A percentile compares a stretch with the other conserved stretches of the same genome.
Conservation (phyloP, 2,797 vertebrate species). For the Pseudocheirus occidentalis region DNA sequence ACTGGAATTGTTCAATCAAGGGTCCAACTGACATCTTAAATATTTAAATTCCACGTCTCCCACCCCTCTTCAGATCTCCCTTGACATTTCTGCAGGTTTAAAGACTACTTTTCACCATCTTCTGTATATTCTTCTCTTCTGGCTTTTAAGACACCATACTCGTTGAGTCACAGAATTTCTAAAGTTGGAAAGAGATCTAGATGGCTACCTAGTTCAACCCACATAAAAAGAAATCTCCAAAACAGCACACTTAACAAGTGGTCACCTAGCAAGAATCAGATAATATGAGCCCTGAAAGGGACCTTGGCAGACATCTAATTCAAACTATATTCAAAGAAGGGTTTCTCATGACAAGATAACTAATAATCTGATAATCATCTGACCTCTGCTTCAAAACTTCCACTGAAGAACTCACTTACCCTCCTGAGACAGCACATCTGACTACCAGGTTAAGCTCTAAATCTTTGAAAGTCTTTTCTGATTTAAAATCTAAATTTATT, state of each 20-base stretch:
- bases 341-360: too few relatives aligned
- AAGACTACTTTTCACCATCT: not conserved
- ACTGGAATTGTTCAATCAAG: not conserved
- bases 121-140: not conserved
- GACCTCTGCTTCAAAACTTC: too few relatives aligned
- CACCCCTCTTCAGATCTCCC: not conserved
- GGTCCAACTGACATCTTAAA: not conserved
- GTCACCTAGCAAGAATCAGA: too few relatives aligned
- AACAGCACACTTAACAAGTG: not conserved
- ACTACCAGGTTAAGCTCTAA: too few relatives aligned
- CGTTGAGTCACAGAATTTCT: not conserved
- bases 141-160: too few relatives aligned
- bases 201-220: not conserved
- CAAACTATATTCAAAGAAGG: too few relatives aligned
- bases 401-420: too few relatives aligned
- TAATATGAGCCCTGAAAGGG: not conserved
- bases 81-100: not conserved
- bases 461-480: too few relatives aligned
- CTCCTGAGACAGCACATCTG: too few relatives aligned
- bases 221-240: not conserved
- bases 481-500: too few relatives aligned
- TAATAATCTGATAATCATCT: too few relatives aligned
- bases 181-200: not conserved
- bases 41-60: not conserved
- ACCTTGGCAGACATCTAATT: too few relatives aligned